Base-by-base conservation (phyloP, 2,113 vertebrate species). In the Rhinoptilus africanus region DNA sequence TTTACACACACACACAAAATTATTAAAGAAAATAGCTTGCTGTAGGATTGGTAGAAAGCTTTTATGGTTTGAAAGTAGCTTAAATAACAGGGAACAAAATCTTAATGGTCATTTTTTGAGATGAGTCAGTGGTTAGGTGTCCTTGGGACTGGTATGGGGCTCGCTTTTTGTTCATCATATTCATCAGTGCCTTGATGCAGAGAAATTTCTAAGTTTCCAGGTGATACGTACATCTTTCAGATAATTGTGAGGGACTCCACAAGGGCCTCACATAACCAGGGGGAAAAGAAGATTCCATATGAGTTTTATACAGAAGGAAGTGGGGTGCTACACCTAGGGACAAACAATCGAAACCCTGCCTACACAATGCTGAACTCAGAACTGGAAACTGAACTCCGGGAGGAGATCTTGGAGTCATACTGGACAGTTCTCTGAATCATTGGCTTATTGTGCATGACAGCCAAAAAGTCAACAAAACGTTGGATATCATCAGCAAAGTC, bases 81-180 rank as follows among this genome's bases (percentile, higher is more conserved):
- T 78, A 64, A 87, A 54, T 10, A 84, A 41, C 15, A 74, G n/a
- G 13, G 15, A 85, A 6, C 11, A 51, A 88, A 92, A 85, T 9
- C 48, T 73, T 64, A 94, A 76, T 51, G 15, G 41, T 37, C 39
- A 47, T 51, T 94, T 93, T 47, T 37, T 39, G 43, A 85, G 32
- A 75, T 41, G 56, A 94, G 80, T 57, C 41, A 91, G 60, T 84
- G 60, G 20, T 59, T n/a, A 67, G 59, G 51, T 54, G 27, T 26
- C 64, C 56, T 67, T 5, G 1, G 43, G 73, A 57, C 19, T 50
- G 0, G 0, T 45, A 60, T 13, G 2, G 30, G 21, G 34, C 9
- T 96, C 34, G 5, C 7, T 5, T 80, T 93, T 91, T 77, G 37
- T 74, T 87, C 37, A 84, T 30, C 13, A 4, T 43, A 27, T 48